Evolutionary conservation across 2,113 vertebrate species (phyloP), one percentile per base, ranked within the genome.

Genomic region (Seriola dumerili): DNA sequence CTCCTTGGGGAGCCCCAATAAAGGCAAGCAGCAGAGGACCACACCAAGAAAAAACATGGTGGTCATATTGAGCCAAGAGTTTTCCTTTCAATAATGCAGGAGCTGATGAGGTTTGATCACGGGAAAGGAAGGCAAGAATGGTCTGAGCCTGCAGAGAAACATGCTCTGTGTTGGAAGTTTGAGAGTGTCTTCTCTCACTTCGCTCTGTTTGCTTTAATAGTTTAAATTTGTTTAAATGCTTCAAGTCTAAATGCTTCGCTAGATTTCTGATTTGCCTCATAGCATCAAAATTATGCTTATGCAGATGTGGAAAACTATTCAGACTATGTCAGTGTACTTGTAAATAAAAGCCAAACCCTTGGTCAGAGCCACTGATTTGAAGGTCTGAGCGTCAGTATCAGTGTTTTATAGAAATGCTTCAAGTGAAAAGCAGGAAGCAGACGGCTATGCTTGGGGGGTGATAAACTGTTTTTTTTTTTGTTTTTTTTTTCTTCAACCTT

Each of bases 371-470:
- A 42, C 8, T 42, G 7, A 42, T 42, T 29, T 83, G 68, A 83
- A 70, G 68, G 66, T 82, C 76, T 59, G 8, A 74, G 80, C 85
- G 81, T 81, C 72, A 52, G 76, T 65, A 70, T 83, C 80, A 62
- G 63, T 46, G 16, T 76, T 92, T 83, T 83, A 88, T 88, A 81
- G 78, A 85, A 91, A 90, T 78, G 77, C 83, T 81, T 69, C 63
- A 80, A 77, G 83, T 88, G 80, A 91, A 78, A 82, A 14, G 66
- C 46, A 75, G 23, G 64, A 54, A 75, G 77, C 40, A 63, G 67
- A 78, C 55, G 63, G 82, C 78, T 72, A 46, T 57, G 85, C 76
- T 89, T 76, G 85, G 76, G 69, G 81, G 70, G 85, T 73, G 74
- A 84, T 83, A 86, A 85, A 88, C 77, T 36, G 36, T 58, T 76